phyloP scores from a whole-genome alignment of 92 coral and sea anemone species.

The Desmophyllum pertusum region DNA sequence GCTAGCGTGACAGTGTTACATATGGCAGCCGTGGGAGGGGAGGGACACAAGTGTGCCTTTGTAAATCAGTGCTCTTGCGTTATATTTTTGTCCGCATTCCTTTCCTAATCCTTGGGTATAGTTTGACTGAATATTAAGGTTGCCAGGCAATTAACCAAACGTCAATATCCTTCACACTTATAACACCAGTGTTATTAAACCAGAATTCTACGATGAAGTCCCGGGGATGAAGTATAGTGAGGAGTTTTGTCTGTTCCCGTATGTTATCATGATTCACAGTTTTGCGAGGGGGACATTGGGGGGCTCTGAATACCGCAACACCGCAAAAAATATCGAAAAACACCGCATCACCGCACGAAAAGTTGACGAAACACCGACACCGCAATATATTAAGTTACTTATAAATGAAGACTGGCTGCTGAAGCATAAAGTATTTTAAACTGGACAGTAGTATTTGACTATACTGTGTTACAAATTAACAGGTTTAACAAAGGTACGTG shows the following conservation, averaged over 20 bases:
- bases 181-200: not conserved
- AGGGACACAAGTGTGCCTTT: not conserved
- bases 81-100: conserved; percentile 12
- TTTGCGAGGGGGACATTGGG: no score
- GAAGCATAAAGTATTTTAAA: no score
- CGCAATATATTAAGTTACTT: no score
- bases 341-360: no score
- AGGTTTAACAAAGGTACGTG: no score
- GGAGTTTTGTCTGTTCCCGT: not conserved
- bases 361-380: no score
- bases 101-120: not conserved
- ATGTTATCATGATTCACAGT: not conserved
- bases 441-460: no score
- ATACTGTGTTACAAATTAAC: no score
- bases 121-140: not conserved
- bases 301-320: no score
- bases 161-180: not conserved
- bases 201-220: not conserved
- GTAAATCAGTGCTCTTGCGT: conserved; percentile 9
- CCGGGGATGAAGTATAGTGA: no score
- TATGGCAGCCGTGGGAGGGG: not conserved
- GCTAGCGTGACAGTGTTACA: not conserved
- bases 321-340: no score
- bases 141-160: not conserved
- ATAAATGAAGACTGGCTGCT: no score